phyloP scores from a whole-genome alignment of 2,797 vertebrate species.

The Fistularia commersonii region DNA sequence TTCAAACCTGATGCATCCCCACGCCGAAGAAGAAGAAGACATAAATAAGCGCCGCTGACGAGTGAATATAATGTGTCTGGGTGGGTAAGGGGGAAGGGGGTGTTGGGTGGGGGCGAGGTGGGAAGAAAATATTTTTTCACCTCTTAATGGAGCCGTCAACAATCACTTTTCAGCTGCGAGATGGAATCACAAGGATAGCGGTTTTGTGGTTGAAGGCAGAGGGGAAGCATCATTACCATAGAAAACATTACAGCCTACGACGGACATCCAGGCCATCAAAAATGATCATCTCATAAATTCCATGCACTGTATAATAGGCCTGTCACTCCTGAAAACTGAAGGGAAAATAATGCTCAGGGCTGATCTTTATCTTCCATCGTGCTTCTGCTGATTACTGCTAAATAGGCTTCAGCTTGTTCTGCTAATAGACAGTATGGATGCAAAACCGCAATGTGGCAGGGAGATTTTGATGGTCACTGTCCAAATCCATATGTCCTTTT shows the following conservation, averaged over 20 bases:
- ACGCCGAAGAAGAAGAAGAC: constrained; percentile 15
- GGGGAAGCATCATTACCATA: constrained; percentile 71
- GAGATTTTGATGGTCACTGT: constrained; percentile 46
- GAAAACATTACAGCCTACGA: constrained; percentile 63
- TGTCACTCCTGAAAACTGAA: constrained; percentile 68
- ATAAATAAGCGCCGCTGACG: constrained; percentile 56
- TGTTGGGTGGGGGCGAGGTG: neutral
- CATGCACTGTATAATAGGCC: constrained; percentile 66
- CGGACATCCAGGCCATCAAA: constrained; percentile 68
- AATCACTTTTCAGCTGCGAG: constrained; percentile 57
- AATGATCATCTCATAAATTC: constrained; percentile 74
- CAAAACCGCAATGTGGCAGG: constrained; percentile 22
- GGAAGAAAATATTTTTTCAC: constrained; percentile 51
- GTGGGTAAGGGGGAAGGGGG: constrained; percentile 21
- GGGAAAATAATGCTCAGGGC: constrained; percentile 59
- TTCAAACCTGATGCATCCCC: constrained; percentile 47
- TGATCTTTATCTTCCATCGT: constrained; percentile 63
- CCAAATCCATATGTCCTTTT: constrained; percentile 58
- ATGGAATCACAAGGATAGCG: constrained; percentile 42
- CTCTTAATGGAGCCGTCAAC: constrained; percentile 69
- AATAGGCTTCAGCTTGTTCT: constrained; percentile 66
- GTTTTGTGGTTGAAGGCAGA: constrained; percentile 51
- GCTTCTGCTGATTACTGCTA: constrained; percentile 69
- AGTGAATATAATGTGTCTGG: constrained; percentile 48
- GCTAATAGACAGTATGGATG: constrained; percentile 51